phyloP scores from a whole-genome alignment of 1,140 invertebrate species.

The Micrasema longulum region DNA sequence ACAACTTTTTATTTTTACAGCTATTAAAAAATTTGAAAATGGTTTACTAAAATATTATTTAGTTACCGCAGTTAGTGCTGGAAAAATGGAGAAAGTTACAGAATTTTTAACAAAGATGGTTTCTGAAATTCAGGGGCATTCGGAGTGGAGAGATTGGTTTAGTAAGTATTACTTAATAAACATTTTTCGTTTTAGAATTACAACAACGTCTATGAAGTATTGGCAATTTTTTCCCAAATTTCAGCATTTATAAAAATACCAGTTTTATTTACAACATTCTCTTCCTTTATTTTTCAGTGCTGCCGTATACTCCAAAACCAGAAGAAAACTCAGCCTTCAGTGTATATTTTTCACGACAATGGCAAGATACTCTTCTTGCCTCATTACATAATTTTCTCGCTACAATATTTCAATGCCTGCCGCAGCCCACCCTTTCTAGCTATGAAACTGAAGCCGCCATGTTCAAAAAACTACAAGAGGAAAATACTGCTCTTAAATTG shows the following conservation, averaged over 20 bases:
- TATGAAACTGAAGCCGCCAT: conserved; percentile 87
- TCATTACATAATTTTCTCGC: conserved; percentile 95
- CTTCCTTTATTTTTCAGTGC: conserved; percentile 71
- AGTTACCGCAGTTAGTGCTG: conserved; percentile 85
- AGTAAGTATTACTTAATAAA: conserved; percentile 72
- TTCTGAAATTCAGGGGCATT: conserved; percentile 86
- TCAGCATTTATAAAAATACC: too few species aligned
- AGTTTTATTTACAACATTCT: background rate
- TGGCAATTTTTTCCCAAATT: too few species aligned
- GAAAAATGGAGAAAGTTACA: conserved; percentile 85
- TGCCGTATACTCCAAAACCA: conserved; percentile 91
- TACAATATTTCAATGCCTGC: conserved; percentile 89
- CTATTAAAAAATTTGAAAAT: conserved; percentile 89
- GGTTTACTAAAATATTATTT: conserved; percentile 91
- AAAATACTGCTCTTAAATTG: conserved; percentile 78
- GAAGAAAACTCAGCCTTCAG: conserved; percentile 90
- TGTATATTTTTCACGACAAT: conserved; percentile 91
- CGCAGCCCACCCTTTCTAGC: conserved; percentile 83
- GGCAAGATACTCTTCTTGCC: conserved; percentile 95
- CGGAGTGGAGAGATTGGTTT: conserved; percentile 98
- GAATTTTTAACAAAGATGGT: conserved; percentile 94
- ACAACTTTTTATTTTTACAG: too few species aligned
- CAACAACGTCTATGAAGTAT: background rate
- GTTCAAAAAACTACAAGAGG: conserved; percentile 85
- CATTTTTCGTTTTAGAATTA: background rate